Conservation (phyloP, 1,140 invertebrate species). For the Pentalonia nigronervosa region DNA sequence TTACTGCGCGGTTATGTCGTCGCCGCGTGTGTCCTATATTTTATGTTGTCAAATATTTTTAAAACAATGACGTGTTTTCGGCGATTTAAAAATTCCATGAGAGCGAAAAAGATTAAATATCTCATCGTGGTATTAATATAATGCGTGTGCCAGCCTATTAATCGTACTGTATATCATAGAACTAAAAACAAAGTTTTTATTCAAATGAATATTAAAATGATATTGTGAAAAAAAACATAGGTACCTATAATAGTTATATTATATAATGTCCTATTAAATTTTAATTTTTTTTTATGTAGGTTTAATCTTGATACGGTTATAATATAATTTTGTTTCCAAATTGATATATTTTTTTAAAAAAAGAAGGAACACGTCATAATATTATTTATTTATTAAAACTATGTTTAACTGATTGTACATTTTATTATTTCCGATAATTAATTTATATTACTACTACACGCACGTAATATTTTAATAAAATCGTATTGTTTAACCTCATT, state of each 20-base stretch:
- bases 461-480: neutral
- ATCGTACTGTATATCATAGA: neutral
- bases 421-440: neutral
- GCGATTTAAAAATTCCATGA: neutral
- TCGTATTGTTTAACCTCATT: neutral
- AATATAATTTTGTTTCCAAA: neutral
- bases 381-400: neutral
- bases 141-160: neutral
- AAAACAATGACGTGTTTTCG: constrained; percentile 5
- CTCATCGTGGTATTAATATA: constrained; percentile 18
- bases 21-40: neutral
- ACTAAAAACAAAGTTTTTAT: constrained; percentile 23
- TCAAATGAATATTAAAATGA: neutral
- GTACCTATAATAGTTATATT: neutral
- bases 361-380: neutral
- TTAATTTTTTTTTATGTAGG: too few species aligned
- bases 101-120: constrained; percentile 16
- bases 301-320: neutral
- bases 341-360: neutral
- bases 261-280: neutral
- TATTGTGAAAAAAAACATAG: neutral
- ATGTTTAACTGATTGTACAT: neutral
- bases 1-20: neutral
- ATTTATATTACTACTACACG: neutral
- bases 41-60: neutral